Evolutionary conservation across 2,888 invertebrate genomes (phyloP).

Genomic region (Onthophagus sagittarius): DNA sequence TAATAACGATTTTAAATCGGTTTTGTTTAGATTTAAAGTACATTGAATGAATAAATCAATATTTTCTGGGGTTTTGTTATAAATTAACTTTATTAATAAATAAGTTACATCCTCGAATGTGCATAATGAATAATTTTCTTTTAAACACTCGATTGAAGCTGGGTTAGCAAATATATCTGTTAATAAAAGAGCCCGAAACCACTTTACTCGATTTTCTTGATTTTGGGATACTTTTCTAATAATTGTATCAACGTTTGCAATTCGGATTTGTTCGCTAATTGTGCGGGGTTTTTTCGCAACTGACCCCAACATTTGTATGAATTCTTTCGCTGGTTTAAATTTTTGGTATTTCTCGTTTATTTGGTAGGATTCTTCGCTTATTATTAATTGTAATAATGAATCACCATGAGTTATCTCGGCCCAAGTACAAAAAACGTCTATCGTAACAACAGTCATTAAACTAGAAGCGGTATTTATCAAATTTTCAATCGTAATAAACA

Average conservation of each 20-base stretch:
- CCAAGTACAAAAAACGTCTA: slow-evolving; percentile 43
- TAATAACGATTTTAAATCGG: slow-evolving; percentile 32
- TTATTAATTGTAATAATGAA: slow-evolving; percentile 37
- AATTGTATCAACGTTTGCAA: slow-evolving; percentile 36
- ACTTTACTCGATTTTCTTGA: slow-evolving; percentile 36
- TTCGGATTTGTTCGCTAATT: slow-evolving; percentile 37
- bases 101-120: slow-evolving; percentile 35
- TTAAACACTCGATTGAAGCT: slow-evolving; percentile 36
- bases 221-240: slow-evolving; percentile 39
- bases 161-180: slow-evolving; percentile 36
- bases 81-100: slow-evolving; percentile 32
- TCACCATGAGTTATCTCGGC: slow-evolving; percentile 41
- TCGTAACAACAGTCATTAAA: slow-evolving; percentile 38
- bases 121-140: slow-evolving; percentile 38
- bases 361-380: slow-evolving; percentile 39
- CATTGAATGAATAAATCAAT: slow-evolving; percentile 39
- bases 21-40: slow-evolving; percentile 32
- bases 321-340: slow-evolving; percentile 35
- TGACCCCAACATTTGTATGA: slow-evolving; percentile 36
- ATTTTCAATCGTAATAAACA: slow-evolving; percentile 33
- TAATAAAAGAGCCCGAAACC: slow-evolving; percentile 42
- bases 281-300: slow-evolving; percentile 43
- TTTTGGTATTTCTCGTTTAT: slow-evolving; percentile 40
- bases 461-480: slow-evolving; percentile 32
- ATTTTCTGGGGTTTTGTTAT: slow-evolving; percentile 28